These are phyloP conservation scores for Caenorhabditis briggsae DNA, from an alignment of 1,140 invertebrate species.

Conservation along the genomic window DNA sequence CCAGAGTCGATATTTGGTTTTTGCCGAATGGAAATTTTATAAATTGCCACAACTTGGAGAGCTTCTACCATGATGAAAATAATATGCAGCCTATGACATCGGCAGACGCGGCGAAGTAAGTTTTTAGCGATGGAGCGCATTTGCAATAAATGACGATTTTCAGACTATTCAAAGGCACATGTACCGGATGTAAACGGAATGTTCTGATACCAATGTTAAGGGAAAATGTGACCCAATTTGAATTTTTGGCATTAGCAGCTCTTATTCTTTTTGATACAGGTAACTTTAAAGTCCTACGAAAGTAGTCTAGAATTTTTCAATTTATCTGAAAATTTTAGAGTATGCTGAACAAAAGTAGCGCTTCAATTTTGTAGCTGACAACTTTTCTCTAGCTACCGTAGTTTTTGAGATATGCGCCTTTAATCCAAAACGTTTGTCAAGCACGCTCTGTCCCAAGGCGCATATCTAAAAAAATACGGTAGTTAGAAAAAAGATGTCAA, in stretches of 20 bases:
- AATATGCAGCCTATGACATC: slow-evolving; percentile 12
- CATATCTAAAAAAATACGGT: too few relatives aligned
- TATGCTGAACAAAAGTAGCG: too few relatives aligned
- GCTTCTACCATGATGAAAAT: not conserved
- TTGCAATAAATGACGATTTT: not conserved
- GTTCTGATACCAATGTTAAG: slow-evolving; percentile 8
- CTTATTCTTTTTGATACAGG: slow-evolving; percentile 13
- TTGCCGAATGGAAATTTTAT: slow-evolving; percentile 21
- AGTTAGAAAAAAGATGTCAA: too few relatives aligned
- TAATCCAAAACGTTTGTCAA: too few relatives aligned
- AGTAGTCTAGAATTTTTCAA: too few relatives aligned
- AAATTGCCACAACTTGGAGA: slow-evolving; percentile 5
- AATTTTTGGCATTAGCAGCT: slow-evolving; percentile 12
- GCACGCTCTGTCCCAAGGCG: too few relatives aligned
- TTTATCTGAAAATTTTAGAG: too few relatives aligned
- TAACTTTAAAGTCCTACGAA: not conserved
- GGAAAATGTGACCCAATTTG: slow-evolving; percentile 21
- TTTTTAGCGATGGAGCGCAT: not conserved
- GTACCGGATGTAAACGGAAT: slow-evolving; percentile 12
- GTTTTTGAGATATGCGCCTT: too few relatives aligned
- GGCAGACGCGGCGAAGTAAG: not conserved
- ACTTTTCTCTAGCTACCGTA: too few relatives aligned
- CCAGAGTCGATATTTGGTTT: not conserved
- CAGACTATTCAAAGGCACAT: slow-evolving; percentile 10
- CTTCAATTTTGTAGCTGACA: too few relatives aligned